phyloP scores from a whole-genome alignment of 2,797 vertebrate species.

The Lophius americanus region DNA sequence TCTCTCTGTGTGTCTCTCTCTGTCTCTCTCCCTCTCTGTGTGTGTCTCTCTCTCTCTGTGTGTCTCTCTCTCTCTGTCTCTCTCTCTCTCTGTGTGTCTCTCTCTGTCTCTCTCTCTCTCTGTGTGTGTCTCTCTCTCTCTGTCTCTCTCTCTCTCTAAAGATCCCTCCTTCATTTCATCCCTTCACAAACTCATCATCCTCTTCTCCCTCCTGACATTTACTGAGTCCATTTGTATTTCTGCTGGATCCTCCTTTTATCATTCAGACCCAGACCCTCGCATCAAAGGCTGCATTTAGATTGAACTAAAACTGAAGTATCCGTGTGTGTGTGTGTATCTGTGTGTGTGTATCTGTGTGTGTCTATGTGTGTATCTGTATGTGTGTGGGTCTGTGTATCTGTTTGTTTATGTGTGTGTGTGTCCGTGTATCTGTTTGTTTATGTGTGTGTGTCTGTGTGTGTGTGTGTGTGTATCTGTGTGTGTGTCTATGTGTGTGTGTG shows the following conservation, averaged over 20 bases:
- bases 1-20: too few species aligned
- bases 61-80: too few species aligned
- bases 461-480: constrained; percentile 10
- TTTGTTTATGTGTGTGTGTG: too few species aligned
- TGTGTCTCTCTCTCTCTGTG: too few species aligned
- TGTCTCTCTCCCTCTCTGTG: too few species aligned
- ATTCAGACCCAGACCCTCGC: constrained; percentile 42
- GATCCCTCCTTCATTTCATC: constrained; percentile 14
- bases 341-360: neutral
- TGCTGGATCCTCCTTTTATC: constrained; percentile 46
- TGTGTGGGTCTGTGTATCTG: neutral
- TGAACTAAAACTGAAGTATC: neutral
- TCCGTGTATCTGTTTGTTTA: too few species aligned
- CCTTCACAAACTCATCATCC: neutral
- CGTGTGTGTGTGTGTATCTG: neutral
- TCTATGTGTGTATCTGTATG: neutral
- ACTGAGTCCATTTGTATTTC: constrained; percentile 51
- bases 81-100: too few species aligned
- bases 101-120: too few species aligned
- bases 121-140: constrained; percentile 50
- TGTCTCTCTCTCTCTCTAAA: constrained; percentile 45
- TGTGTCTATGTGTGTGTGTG: constrained; percentile 9
- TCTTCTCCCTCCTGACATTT: constrained; percentile 31
- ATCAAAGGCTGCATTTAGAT: constrained; percentile 48
- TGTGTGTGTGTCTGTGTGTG: too few species aligned